Conservation (phyloP, 2,113 vertebrate species). For the Delphinapterus leucas region DNA sequence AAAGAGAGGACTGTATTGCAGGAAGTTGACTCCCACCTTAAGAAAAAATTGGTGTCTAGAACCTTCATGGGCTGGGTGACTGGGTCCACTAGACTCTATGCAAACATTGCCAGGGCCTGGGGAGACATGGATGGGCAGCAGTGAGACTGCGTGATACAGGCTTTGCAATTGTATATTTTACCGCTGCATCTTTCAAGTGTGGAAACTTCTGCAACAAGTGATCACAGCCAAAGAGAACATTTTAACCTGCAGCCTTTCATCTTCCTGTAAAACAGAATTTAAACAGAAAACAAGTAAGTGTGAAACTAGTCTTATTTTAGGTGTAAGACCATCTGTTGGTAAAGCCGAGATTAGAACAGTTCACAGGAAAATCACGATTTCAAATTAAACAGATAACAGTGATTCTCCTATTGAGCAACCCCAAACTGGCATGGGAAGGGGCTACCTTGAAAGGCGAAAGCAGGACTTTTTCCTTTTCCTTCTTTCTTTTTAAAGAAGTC, state of each 20-base stretch:
- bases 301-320: constrained; percentile 61
- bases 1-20: background rate
- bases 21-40: background rate
- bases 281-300: constrained; percentile 23
- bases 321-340: constrained; percentile 47
- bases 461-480: background rate
- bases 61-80: background rate
- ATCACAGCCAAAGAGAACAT: constrained; percentile 35
- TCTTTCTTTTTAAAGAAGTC: background rate
- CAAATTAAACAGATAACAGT: constrained; percentile 22
- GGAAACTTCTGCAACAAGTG: constrained; percentile 33
- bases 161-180: background rate
- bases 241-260: constrained; percentile 28
- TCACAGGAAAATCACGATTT: constrained; percentile 51
- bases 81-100: background rate
- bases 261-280: constrained; percentile 38
- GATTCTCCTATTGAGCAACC: constrained; percentile 14
- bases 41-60: background rate
- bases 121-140: background rate
- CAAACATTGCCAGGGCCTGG: background rate
- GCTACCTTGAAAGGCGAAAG: background rate
- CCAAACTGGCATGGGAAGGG: background rate
- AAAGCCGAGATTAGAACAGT: constrained; percentile 57
- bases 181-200: background rate
- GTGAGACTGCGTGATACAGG: accelerated